Base-by-base conservation (phyloP, 2,888 invertebrate species). In the Brassicogethes aeneus region DNA sequence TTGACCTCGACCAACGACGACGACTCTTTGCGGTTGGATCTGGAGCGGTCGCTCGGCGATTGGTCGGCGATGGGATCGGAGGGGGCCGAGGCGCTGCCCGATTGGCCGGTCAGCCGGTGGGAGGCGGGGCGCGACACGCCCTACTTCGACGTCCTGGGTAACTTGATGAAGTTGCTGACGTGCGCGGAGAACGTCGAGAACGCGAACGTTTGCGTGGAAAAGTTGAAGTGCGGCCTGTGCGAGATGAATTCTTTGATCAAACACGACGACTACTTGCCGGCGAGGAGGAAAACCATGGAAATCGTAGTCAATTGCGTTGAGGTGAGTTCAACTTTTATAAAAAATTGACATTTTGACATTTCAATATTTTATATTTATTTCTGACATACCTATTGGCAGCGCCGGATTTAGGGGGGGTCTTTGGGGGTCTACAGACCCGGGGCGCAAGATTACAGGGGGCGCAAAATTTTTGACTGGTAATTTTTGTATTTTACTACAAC, bases 251-350 rank as follows among this genome's bases (percentile, higher is more conserved):
- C 66, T 46, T 60, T 68, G 3, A 52, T 65, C 5, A 62, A 71
- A 47, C 3, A 5, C 32, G 32, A 32, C 8, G 32, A 32, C 10
- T 12, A 32, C 14, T 54, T 72, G 42, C 61, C 52, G 60, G 54
- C 56, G 52, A 43, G 69, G 62, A 62, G 77, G 10, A 71, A 71
- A 17, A 62, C 70, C 2, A 69, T 79, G 48, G 79, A 77, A 54
- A 65, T 67, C 17, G 67, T 77, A 23, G 74, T 77, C 13, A 76
- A 77, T 55, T 74, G 72, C 54, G 65, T 80, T 44, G 82, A 83
- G 73, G 82, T 82, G 39, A 54, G 66, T 14, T 35, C 15, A 10
- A 35, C 13, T n/a, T n/a, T n/a, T n/a, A n/a, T n/a, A n/a, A n/a
- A n/a, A n/a, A n/a, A n/a, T n/a, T n/a, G n/a, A n/a, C n/a, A n/a